Evolutionary conservation across 2,888 invertebrate species (phyloP).

Genomic region (Saturnia pavonia): DNA sequence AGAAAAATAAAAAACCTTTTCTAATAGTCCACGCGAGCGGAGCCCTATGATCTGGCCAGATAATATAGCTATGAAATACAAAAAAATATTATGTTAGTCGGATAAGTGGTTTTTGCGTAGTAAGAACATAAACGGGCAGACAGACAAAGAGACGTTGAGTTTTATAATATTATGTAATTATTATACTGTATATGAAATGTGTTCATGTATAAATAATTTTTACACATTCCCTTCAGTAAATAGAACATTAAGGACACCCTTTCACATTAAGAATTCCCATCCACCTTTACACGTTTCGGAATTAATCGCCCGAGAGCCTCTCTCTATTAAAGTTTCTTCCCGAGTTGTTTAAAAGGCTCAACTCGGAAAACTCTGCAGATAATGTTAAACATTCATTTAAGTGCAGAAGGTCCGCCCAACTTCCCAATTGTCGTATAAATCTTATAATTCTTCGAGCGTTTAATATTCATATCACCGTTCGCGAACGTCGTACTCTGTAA

Average conservation of each 20-base stretch:
- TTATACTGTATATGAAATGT: too few relatives aligned
- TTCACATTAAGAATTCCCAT: slow-evolving; percentile 75
- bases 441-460: slow-evolving; percentile 77
- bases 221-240: not conserved
- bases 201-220: not conserved
- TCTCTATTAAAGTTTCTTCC: slow-evolving; percentile 79
- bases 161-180: too few relatives aligned
- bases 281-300: slow-evolving; percentile 72
- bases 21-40: too few relatives aligned
- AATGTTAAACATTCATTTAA: slow-evolving; percentile 82
- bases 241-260: slow-evolving; percentile 46
- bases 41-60: too few relatives aligned
- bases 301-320: slow-evolving; percentile 78
- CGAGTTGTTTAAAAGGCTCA: slow-evolving; percentile 76
- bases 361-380: slow-evolving; percentile 75
- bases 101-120: too few relatives aligned
- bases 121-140: too few relatives aligned
- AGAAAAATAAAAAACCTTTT: too few relatives aligned
- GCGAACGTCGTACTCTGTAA: slow-evolving; percentile 38
- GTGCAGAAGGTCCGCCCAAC: slow-evolving; percentile 64
- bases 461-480: slow-evolving; percentile 79
- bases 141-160: too few relatives aligned
- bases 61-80: too few relatives aligned
- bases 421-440: slow-evolving; percentile 77
- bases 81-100: too few relatives aligned